Evolutionary conservation across 2,888 invertebrate genomes (phyloP), one percentile per base, ranked within the genome.

Genomic region (Electrophaes corylata): DNA sequence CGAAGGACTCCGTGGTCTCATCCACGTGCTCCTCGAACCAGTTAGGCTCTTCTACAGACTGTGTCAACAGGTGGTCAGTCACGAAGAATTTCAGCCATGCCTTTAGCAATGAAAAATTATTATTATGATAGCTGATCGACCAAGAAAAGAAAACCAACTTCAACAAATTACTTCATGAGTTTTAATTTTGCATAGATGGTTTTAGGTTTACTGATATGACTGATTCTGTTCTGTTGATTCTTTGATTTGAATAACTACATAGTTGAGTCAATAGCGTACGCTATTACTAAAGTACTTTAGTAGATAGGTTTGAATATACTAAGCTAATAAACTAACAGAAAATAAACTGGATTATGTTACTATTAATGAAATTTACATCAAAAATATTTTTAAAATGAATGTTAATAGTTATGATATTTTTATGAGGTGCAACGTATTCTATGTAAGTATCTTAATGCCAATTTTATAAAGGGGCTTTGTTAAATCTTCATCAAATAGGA

Each of bases 71-170:
- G 75, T 86, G 83, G 79, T 92, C 92, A 80, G 92, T 92, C 79
- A 91, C 88, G 92, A 85, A 92, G 92, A 92, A 91, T 83, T 92
- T 92, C 91, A 91, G 92, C 92, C 92, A 92, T 75, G 92, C 92
- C 92, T 92, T 91, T 79, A 85, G 86, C 82, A 87, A 88, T 75
- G 79, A 86, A 75, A 90, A 86, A 84, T 79, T 75, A 56, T 61
- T 37, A 64, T 60, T 61, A 61, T 45, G 18, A 39, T 31, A 39
- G 23, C 20, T 50, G 46, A 37, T 11, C 26, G 20, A 35, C 35
- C 20, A 50, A 23, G 20, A 5, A 37, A 19, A 16, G 37, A 11
- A 55, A 62, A 50, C n/a, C 53, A 57, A 57, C 51, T 55, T 44
- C 41, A 37, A 12, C 18, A 55, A 29, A 49, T 1, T n/a, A 3